These are phyloP conservation scores for Daubentonia madagascariensis DNA, from an alignment of 2,113 vertebrate species.

Conservation along the genomic window DNA sequence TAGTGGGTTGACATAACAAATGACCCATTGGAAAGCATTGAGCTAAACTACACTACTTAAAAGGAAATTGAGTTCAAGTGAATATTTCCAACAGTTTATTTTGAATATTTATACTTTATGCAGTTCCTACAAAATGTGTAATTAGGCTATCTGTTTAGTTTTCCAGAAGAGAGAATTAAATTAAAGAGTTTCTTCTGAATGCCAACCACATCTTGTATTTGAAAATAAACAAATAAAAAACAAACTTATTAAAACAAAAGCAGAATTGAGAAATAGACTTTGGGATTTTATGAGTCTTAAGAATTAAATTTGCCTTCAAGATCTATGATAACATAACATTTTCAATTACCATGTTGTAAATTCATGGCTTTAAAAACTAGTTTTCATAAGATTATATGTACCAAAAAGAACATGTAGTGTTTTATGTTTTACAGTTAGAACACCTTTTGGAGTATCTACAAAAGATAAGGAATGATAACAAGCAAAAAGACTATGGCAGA, in stretches of 20 bases:
- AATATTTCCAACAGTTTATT: slow-evolving; percentile 76
- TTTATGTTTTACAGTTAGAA: neutral
- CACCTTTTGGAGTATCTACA: neutral
- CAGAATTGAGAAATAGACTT: neutral
- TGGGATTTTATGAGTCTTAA: neutral
- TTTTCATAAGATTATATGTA: neutral
- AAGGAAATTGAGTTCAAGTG: slow-evolving; percentile 62
- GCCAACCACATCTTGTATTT: slow-evolving; percentile 8
- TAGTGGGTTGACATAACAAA: slow-evolving; percentile 61
- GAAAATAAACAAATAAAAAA: slow-evolving; percentile 5
- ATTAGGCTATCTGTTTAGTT: slow-evolving; percentile 66
- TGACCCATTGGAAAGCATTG: neutral
- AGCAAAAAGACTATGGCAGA: neutral
- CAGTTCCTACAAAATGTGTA: slow-evolving; percentile 57
- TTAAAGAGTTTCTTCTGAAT: neutral
- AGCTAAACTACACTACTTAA: slow-evolving; percentile 57
- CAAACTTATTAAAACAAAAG: neutral
- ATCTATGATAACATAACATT: neutral
- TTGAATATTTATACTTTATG: slow-evolving; percentile 71
- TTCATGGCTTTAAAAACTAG: neutral
- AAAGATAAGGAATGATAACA: neutral
- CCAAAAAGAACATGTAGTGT: neutral
- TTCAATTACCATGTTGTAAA: neutral
- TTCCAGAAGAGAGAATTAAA: slow-evolving; percentile 55
- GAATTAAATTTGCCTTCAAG: slow-evolving; percentile 5